A percentile compares a stretch with the other conserved stretches of the same genome.
Conservation (phyloP, 2,888 invertebrate species). For the Leptarthrus brevirostris region DNA sequence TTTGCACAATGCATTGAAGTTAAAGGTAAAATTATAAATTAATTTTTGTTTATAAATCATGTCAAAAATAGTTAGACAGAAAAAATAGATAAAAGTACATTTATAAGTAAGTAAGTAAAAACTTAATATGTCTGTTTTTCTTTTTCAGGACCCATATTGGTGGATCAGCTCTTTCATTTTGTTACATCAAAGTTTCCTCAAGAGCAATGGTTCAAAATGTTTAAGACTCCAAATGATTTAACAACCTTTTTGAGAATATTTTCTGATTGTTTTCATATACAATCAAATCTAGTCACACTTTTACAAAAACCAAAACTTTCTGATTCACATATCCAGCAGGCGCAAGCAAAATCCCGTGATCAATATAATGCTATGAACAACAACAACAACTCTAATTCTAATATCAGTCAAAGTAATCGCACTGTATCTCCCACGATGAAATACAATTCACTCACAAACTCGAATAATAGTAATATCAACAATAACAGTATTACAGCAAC, state of each 20-base stretch:
- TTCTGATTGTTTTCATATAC: slow-evolving; percentile 94
- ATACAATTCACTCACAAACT: slow-evolving; percentile 19
- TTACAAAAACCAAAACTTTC: slow-evolving; percentile 81
- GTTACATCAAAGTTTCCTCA: slow-evolving; percentile 81
- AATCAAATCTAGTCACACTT: slow-evolving; percentile 89
- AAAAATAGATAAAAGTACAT: no score
- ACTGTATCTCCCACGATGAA: slow-evolving; percentile 56
- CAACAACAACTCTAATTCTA: slow-evolving; percentile 56
- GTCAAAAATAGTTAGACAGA: no score
- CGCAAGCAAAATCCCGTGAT: slow-evolving; percentile 65
- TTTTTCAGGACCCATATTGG: slow-evolving; percentile 75
- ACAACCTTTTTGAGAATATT: slow-evolving; percentile 92
- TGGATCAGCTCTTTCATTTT: slow-evolving; percentile 87
- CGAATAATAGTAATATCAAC: slow-evolving; percentile 45
- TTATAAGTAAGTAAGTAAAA: no score
- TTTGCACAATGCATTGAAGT: slow-evolving; percentile 84
- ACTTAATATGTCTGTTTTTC: no score
- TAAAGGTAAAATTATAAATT: slow-evolving; percentile 67
- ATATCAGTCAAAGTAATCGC: slow-evolving; percentile 51
- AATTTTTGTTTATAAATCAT: no score
- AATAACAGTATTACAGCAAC: slow-evolving; percentile 47
- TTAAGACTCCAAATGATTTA: slow-evolving; percentile 90
- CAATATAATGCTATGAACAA: slow-evolving; percentile 65
- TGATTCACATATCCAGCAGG: slow-evolving; percentile 67
- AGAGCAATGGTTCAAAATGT: slow-evolving; percentile 85